Conservation (phyloP, 2,797 vertebrate species). For the Macropus fuliginosus region DNA sequence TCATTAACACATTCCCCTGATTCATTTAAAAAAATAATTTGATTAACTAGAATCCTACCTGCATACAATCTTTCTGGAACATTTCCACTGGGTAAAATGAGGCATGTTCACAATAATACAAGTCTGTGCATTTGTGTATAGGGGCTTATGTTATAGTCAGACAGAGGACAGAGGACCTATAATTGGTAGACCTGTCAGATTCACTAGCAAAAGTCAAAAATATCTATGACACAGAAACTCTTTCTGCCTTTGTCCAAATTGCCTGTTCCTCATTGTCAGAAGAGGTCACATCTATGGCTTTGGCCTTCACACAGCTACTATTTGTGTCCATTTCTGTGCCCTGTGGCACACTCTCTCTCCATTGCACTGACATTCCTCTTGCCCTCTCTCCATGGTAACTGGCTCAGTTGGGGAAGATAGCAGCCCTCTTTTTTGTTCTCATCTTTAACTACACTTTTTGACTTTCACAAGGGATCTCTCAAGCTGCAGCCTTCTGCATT, state of each 20-base stretch:
- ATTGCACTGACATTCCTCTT: no score
- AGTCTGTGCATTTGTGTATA: accelerated
- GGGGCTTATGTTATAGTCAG: accelerated
- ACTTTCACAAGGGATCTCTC: neutral
- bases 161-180: neutral
- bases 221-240: neutral
- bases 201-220: neutral
- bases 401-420: neutral
- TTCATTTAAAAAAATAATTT: neutral
- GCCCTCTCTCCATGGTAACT: neutral
- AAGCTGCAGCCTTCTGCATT: neutral
- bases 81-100: neutral
- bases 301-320: accelerated
- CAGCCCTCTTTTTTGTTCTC: neutral
- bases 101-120: accelerated
- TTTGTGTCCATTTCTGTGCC: neutral
- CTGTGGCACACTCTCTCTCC: neutral
- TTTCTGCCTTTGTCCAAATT: neutral
- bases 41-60: neutral
- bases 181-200: neutral
- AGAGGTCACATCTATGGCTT: accelerated
- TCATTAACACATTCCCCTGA: neutral
- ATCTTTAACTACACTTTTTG: neutral
- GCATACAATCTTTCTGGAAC: neutral
- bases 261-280: accelerated